Base-by-base conservation (phyloP, 2,888 invertebrate genomes). In the Deroplatys truncata region DNA sequence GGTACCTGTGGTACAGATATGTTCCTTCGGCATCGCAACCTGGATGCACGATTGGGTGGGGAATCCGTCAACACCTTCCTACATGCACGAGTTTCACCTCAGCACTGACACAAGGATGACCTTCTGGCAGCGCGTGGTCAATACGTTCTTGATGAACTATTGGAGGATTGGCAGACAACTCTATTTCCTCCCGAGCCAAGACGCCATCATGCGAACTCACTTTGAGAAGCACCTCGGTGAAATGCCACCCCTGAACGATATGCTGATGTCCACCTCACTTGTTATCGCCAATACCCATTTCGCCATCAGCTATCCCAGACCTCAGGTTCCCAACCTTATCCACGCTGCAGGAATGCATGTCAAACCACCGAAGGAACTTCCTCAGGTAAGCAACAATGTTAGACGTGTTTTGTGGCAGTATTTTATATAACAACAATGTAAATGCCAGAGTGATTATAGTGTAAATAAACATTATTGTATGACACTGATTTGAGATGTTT, bases 41-140 rank as follows among this genome's bases (percentile, higher is more conserved):
- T 94, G 93, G 92, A 93, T 94, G 91, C 94, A 94, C 89, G 93
- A 93, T 84, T 93, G 94, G 90, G 93, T 94, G 92, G 95, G 94
- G 1, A 92, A 94, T 87, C 93, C 95, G 5, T 92, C 93, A 0
- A 94, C 94, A 0, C 93, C 93, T 92, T 94, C 95, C 0, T 94
- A 94, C 92, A 93, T 94, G 56, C 94, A 95, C 0, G 94, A 94
- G 88, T 92, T 93, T 20, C 93, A 96, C 88, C 90, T 94, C 83
- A 95, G 94, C 56, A 94, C 94, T 28, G 92, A 93, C 0, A 93
- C 93, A 82, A 92, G 93, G 3, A 94, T 95, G 94, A 91, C 91
- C 82, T 94, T 95, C 43, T 83, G 91, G 0, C 91, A 93, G 31
- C 93, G 95, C 31, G 82, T 95, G 0, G 92, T 93, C 35, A 96